phyloP scores from a whole-genome alignment of 2,113 vertebrate genomes.

The Capra hircus region DNA sequence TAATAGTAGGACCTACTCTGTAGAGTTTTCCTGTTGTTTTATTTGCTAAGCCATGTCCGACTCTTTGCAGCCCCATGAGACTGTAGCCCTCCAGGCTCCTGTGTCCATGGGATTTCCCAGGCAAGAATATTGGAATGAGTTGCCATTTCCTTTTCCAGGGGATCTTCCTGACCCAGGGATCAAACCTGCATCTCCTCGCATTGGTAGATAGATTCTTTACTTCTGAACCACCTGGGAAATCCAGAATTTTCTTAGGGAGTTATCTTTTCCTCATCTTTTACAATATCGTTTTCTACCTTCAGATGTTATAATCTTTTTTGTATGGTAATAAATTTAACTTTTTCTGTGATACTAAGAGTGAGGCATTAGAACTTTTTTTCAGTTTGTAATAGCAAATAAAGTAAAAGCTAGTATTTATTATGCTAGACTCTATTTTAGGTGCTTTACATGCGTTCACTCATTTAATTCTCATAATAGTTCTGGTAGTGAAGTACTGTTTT shows the following conservation, averaged over 20 bases:
- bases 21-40: background rate
- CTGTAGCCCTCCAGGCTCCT: background rate
- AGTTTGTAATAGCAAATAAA: background rate
- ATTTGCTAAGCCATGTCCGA: background rate
- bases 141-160: background rate
- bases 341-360: conserved; percentile 32
- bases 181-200: background rate
- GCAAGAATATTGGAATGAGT: background rate
- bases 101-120: background rate
- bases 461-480: background rate
- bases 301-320: background rate
- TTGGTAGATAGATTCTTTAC: background rate
- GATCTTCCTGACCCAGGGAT: background rate
- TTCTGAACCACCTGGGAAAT: background rate
- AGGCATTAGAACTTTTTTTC: conserved; percentile 2
- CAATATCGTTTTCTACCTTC: background rate
- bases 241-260: background rate
- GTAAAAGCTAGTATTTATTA: background rate
- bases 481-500: background rate
- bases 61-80: background rate
- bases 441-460: background rate
- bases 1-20: background rate
- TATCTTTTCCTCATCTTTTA: background rate
- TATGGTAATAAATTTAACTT: background rate
- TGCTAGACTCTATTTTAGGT: background rate